phyloP scores from a whole-genome alignment of 1,140 invertebrate species.

The Manduca sexta region DNA sequence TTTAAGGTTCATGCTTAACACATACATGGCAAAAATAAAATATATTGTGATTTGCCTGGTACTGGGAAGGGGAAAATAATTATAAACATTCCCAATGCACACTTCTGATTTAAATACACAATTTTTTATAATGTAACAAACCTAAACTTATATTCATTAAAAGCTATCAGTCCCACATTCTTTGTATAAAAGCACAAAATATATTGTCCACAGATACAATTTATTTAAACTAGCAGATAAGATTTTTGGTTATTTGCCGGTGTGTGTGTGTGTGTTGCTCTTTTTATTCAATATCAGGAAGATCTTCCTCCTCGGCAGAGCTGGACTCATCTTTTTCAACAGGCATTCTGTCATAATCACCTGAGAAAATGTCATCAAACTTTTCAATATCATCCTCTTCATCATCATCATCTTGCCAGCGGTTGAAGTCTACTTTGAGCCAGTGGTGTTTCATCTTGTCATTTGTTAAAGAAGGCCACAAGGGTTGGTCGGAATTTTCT shows the following conservation, averaged over 20 bases:
- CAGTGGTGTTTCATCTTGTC: constrained; percentile 94
- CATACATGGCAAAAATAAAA: too few species aligned
- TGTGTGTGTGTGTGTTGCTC: too few species aligned
- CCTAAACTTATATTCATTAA: constrained; percentile 3
- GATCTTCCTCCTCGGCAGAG: constrained; percentile 55
- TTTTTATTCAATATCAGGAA: constrained; percentile 53
- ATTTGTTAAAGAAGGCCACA: constrained; percentile 91
- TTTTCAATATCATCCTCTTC: constrained; percentile 40
- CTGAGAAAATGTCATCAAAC: constrained; percentile 47
- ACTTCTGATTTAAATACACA: too few species aligned
- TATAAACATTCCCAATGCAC: too few species aligned
- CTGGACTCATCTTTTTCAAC: constrained; percentile 49
- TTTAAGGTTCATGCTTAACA: too few species aligned
- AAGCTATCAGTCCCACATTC: constrained; percentile 9
- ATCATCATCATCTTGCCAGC: constrained; percentile 95
- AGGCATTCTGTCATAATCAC: constrained; percentile 35
- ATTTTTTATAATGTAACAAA: background rate
- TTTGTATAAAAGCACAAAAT: constrained; percentile 26
- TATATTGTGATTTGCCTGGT: too few species aligned
- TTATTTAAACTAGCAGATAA: constrained; percentile 13
- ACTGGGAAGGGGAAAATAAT: too few species aligned
- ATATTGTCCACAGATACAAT: constrained; percentile 21
- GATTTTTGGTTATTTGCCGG: constrained; percentile 17
- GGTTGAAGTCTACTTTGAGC: constrained; percentile 97
- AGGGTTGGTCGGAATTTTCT: constrained; percentile 84